Conservation (phyloP, 2,113 vertebrate genomes). For the Deroptyus accipitrinus region DNA sequence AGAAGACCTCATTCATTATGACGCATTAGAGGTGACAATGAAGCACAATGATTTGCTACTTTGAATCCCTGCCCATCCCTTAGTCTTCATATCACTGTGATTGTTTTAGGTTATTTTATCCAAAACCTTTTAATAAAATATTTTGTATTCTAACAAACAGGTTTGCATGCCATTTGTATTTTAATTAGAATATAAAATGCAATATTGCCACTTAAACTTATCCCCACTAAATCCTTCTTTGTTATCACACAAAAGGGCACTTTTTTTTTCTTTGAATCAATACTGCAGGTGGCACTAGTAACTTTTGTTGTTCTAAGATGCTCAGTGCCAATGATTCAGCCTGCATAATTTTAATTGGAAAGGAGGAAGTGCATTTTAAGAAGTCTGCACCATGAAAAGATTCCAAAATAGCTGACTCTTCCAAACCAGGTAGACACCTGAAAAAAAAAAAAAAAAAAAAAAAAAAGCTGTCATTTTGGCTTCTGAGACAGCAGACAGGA, state of each 20-base stretch:
- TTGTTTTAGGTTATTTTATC: not conserved
- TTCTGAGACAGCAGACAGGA: not conserved
- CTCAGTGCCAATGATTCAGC: not conserved
- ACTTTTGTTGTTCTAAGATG: not conserved
- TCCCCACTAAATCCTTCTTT: not conserved
- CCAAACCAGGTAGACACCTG: not conserved
- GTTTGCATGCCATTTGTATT: not conserved
- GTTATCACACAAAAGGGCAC: not conserved
- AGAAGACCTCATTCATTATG: not conserved
- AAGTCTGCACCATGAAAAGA: not conserved
- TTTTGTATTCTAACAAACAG: not conserved
- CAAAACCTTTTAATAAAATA: not conserved
- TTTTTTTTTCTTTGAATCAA: not conserved
- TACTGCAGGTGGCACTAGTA: constrained; percentile 13
- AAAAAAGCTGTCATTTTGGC: not conserved
- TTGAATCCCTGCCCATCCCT: not conserved
- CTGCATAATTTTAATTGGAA: not conserved
- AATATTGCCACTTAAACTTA: not conserved
- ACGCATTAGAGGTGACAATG: not conserved
- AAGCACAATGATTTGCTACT: not conserved
- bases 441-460: not conserved
- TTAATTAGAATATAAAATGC: not conserved
- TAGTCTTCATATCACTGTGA: not conserved
- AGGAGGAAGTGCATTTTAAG: not conserved
- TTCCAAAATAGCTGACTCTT: not conserved